Evolutionary conservation across 2,113 vertebrate genomes (phyloP), one percentile per base, ranked within the genome.

Genomic region (Callithrix jacchus): DNA sequence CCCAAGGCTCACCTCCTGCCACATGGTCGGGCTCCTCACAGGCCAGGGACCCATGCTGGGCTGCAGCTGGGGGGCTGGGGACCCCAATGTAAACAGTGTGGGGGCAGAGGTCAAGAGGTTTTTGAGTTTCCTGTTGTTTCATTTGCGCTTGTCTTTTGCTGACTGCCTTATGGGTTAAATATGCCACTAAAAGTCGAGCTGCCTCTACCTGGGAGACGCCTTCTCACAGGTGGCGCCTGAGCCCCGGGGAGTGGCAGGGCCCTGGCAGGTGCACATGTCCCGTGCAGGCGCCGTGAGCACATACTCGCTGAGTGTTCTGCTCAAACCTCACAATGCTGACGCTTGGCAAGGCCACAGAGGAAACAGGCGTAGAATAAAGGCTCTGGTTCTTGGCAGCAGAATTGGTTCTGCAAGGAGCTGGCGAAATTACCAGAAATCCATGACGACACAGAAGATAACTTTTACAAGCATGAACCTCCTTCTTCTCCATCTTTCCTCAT

Each of bases 341-440:
- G 2, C 52, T 6, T 1, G 5, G 54, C 12, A 32, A 11, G 35
- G 61, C 12, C 8, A 1, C 1, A 0, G 9, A 0, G 2, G 1
- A 32, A 35, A 8, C 21, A 3, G 14, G 68, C 8, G 1, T 9
- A 1, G n/a, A 21, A 1, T 3, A 3, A 42, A 9, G 64, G 21
- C 68, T 0, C 66, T 14, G 17, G 8, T 2, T 66, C 52, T 20
- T 6, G 49, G 52, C 32, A 8, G 27, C 21, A 3, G 14, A 8
- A 0, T 0, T 5, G 47, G 13, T 2, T 37, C 68, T 3, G 3
- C 32, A 10, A 9, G 58, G 2, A 0, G 42, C 10, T 3, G 42
- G n/a, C 56, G 5, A 1, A 8, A 9, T 1, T 0, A 2, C 35
- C 35, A 7, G 8, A 13, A 2, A 13, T 13, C 71, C 27, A 3